Conservation (phyloP, 2,797 vertebrate genomes). For the Tinamus major region DNA sequence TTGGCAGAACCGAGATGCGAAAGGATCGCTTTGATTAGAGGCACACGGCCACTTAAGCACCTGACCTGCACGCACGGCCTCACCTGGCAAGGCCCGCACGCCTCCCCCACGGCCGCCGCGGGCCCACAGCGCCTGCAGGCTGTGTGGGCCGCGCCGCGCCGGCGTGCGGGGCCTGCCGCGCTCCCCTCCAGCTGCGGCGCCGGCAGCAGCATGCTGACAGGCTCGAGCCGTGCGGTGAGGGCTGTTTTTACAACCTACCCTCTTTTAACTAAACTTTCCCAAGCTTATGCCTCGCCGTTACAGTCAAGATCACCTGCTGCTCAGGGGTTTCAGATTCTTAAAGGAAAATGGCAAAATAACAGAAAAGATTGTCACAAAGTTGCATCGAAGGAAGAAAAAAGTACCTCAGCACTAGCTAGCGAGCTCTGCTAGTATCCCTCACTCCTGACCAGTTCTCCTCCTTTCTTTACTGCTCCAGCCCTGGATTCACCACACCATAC, state of each 20-base stretch:
- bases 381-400: neutral
- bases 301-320: conserved; percentile 41
- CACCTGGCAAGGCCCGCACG: conserved; percentile 39
- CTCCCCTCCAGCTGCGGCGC: conserved; percentile 35
- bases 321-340: conserved; percentile 1
- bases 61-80: conserved; percentile 10
- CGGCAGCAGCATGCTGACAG: conserved; percentile 44
- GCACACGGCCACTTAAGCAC: conserved; percentile 22
- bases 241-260: conserved; percentile 61
- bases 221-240: conserved; percentile 36
- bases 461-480: neutral
- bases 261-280: conserved; percentile 68
- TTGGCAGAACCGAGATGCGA: neutral
- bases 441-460: neutral
- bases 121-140: conserved; percentile 18
- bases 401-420: neutral
- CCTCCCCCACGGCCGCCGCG: neutral
- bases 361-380: neutral
- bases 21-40: conserved; percentile 8
- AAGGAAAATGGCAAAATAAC: neutral
- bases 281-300: conserved; percentile 39
- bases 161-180: fast-evolving
- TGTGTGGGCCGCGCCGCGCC: conserved; percentile 58
- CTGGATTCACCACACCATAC: neutral
- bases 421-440: neutral